Conservation (phyloP, 2,797 vertebrate genomes). For the Rhinatrema bivittatum region DNA sequence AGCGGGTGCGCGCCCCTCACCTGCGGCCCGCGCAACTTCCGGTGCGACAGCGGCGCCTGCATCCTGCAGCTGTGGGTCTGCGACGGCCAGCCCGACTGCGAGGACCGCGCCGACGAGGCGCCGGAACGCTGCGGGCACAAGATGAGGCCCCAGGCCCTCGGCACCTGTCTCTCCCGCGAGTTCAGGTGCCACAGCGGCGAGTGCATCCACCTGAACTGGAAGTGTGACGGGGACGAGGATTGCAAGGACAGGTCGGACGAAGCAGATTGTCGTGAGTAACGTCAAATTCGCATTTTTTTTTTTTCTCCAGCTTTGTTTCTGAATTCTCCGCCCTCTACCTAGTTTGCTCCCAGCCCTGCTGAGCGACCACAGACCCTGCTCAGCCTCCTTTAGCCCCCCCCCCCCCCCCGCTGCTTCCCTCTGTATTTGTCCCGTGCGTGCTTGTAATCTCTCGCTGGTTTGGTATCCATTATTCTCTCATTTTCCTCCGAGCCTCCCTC, state of each 20-base stretch:
- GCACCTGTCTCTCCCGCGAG: slow-evolving; percentile 66
- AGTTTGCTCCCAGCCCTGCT: slow-evolving; percentile 5
- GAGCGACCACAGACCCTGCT: rapidly evolving
- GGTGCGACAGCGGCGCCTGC: slow-evolving; percentile 82
- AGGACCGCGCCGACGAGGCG: slow-evolving; percentile 82
- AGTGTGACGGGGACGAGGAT: slow-evolving; percentile 89
- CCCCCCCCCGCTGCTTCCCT: neutral
- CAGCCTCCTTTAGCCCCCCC: neutral
- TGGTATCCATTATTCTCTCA: no score
- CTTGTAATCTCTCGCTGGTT: no score
- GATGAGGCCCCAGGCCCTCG: slow-evolving; percentile 49
- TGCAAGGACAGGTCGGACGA: slow-evolving; percentile 97
- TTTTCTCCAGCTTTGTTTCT: no score
- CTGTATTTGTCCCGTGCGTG: no score
- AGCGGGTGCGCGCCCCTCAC: slow-evolving; percentile 74
- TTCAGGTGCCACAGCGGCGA: slow-evolving; percentile 85
- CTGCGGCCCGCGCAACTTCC: slow-evolving; percentile 83
- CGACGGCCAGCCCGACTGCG: slow-evolving; percentile 86
- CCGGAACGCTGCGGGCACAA: slow-evolving; percentile 71
- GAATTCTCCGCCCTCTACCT: no score
- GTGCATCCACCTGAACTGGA: slow-evolving; percentile 85
- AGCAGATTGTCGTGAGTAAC: slow-evolving; percentile 81
- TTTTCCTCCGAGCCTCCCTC: no score
- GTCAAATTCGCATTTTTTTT: no score
- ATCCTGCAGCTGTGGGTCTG: slow-evolving; percentile 93